Evolutionary conservation across 92 coral and sea anemone species (phyloP).

Genomic region (Zoanthus solanderi): DNA sequence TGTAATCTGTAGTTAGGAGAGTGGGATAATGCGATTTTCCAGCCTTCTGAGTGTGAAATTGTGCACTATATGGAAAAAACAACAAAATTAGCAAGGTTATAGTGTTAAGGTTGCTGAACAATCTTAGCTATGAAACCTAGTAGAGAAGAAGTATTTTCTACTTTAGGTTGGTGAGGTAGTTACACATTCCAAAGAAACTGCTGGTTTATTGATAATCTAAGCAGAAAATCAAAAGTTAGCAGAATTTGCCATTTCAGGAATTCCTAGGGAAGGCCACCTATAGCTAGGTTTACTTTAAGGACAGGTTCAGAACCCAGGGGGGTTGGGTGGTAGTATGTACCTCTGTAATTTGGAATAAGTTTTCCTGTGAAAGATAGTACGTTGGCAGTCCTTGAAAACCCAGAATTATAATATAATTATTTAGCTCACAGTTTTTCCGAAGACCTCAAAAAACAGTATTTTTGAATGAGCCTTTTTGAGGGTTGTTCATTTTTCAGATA

Average conservation of each 20-base stretch:
- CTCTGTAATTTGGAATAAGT: too few species aligned
- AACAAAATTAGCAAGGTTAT: background rate
- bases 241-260: background rate
- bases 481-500: background rate
- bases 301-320: background rate
- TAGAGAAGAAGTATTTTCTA: too few species aligned
- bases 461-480: background rate
- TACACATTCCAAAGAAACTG: background rate
- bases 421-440: too few species aligned
- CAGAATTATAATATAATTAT: too few species aligned
- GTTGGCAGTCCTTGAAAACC: too few species aligned
- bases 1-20: background rate
- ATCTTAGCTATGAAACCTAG: background rate
- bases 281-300: background rate
- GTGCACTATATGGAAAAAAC: background rate
- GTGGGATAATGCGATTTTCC: background rate
- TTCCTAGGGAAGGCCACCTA: background rate
- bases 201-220: background rate
- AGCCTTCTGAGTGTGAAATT: background rate
- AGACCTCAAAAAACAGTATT: too few species aligned
- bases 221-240: background rate
- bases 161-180: background rate
- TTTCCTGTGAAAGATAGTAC: too few species aligned
- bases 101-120: background rate
- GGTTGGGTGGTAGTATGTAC: background rate